These are phyloP conservation scores for Sitta carolinensis DNA, from an alignment of 2,797 vertebrate genomes.

Conservation along the genomic window DNA sequence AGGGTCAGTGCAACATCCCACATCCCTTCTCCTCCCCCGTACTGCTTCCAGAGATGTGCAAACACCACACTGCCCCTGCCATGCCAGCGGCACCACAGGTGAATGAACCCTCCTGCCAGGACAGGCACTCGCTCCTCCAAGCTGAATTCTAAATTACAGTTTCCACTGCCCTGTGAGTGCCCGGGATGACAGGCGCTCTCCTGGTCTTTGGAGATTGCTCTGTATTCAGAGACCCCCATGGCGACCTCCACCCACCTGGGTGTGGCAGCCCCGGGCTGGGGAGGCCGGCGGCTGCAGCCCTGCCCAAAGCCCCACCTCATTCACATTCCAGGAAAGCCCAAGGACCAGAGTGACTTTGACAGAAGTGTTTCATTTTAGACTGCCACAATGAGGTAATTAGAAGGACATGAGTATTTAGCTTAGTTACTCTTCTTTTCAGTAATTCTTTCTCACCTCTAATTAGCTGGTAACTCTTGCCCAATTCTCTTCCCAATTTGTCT, in stretches of 20 bases:
- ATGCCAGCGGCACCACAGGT: fast-evolving
- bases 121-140: fast-evolving
- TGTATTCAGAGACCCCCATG: fast-evolving
- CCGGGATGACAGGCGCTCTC: too few relatives aligned
- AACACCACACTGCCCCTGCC: background rate
- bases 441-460: background rate
- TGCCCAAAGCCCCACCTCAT: background rate
- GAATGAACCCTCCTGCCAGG: background rate
- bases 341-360: background rate
- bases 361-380: background rate
- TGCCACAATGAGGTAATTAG: background rate
- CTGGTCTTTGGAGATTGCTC: fast-evolving
- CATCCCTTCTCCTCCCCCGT: background rate
- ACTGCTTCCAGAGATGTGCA: background rate
- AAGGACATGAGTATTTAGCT: background rate
- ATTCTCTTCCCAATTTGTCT: background rate
- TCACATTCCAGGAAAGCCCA: fast-evolving
- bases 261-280: too few relatives aligned
- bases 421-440: background rate
- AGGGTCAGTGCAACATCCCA: background rate
- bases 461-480: background rate
- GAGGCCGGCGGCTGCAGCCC: too few relatives aligned
- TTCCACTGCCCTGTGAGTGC: background rate
- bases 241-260: fast-evolving
- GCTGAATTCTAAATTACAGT: background rate